Conservation (phyloP, 2,797 vertebrate genomes). For the Paguma larvata region DNA sequence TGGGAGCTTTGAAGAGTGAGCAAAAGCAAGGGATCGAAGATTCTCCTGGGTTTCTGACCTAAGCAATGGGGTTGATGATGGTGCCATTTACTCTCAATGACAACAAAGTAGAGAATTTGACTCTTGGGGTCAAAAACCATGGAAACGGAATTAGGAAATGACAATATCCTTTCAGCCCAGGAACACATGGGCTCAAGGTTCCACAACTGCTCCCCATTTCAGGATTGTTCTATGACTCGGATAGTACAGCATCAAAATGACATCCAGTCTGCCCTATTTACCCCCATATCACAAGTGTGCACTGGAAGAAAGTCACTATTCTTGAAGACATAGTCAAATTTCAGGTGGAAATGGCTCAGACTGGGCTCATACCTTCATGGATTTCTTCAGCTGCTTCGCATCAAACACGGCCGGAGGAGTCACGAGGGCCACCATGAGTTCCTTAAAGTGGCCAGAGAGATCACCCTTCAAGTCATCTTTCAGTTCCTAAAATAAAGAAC, state of each 20-base stretch:
- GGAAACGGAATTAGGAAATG: background rate
- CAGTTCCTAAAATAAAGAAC: slow-evolving; percentile 78
- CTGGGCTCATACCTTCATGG: slow-evolving; percentile 91
- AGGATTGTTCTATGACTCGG: background rate
- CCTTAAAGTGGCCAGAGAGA: slow-evolving; percentile 92
- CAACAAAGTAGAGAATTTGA: background rate
- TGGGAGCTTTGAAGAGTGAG: background rate
- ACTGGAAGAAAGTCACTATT: background rate
- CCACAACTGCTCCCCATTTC: background rate
- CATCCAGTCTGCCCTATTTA: background rate
- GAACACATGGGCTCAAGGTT: background rate
- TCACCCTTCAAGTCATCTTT: slow-evolving; percentile 93
- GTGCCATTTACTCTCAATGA: background rate
- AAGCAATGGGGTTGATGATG: background rate
- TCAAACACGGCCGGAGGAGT: slow-evolving; percentile 90
- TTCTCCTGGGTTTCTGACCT: background rate
- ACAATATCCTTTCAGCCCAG: background rate
- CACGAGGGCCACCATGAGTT: slow-evolving; percentile 91
- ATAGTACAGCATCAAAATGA: background rate
- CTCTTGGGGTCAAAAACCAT: background rate
- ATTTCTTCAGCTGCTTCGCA: slow-evolving; percentile 90
- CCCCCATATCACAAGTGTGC: background rate
- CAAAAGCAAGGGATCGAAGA: background rate
- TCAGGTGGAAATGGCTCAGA: fast-evolving
- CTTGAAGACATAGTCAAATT: background rate